phyloP scores from a whole-genome alignment of 2,797 vertebrate species.

The Pangasius macronema region DNA sequence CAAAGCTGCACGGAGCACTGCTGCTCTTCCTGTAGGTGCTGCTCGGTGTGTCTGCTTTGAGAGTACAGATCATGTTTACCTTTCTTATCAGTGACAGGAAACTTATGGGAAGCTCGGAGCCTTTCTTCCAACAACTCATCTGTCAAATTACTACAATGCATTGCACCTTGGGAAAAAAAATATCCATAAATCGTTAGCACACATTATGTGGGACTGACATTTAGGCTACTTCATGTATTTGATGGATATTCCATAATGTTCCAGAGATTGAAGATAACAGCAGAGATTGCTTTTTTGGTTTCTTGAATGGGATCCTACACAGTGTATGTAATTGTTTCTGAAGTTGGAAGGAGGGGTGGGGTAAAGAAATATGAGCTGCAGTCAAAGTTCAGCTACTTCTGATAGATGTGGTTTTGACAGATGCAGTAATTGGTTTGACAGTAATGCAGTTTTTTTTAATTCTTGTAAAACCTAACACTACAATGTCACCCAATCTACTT shows the following conservation, averaged over 20 bases:
- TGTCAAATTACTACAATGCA: slow-evolving; percentile 78
- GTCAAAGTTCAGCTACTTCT: slow-evolving; percentile 9
- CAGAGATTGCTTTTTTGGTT: neutral
- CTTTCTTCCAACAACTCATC: slow-evolving; percentile 64
- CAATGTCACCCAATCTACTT: neutral
- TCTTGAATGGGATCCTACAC: neutral
- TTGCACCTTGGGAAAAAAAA: slow-evolving; percentile 53
- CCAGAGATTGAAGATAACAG: slow-evolving; percentile 35
- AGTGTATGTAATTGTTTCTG: slow-evolving; percentile 1
- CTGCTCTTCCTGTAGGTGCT: slow-evolving; percentile 65
- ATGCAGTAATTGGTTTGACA: slow-evolving; percentile 27
- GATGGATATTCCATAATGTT: slow-evolving; percentile 2
- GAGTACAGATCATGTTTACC: slow-evolving; percentile 67
- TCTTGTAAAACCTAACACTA: neutral
- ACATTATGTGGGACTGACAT: slow-evolving; percentile 8
- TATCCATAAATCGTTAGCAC: slow-evolving; percentile 30
- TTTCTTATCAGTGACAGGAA: slow-evolving; percentile 81
- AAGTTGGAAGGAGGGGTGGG: neutral
- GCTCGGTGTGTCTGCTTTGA: slow-evolving; percentile 61
- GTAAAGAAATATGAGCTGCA: slow-evolving; percentile 10
- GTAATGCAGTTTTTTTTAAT: neutral
- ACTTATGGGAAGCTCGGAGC: slow-evolving; percentile 78
- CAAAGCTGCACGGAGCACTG: slow-evolving; percentile 60
- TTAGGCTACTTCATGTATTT: slow-evolving; percentile 9
- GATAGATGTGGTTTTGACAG: slow-evolving; percentile 30